These are phyloP conservation scores for Tachina lurida DNA, from an alignment of 2,888 invertebrate genomes.

Conservation along the genomic window DNA sequence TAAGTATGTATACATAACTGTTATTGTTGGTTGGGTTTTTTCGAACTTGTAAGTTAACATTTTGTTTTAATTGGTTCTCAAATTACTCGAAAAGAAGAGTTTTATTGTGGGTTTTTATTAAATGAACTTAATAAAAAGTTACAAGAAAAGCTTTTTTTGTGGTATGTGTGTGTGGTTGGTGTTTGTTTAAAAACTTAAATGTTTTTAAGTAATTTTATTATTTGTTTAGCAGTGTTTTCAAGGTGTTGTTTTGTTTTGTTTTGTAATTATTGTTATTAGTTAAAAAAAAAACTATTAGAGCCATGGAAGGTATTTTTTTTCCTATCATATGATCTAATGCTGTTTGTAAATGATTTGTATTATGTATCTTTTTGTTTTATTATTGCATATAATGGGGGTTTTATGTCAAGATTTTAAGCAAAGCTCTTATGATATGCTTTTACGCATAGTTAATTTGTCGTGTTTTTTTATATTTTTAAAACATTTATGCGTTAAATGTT, in stretches of 20 bases:
- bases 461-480: conserved; percentile 42
- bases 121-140: conserved; percentile 62
- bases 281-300: conserved; percentile 46
- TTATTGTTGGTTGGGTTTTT: conserved; percentile 48
- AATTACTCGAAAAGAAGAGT: conserved; percentile 41
- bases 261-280: conserved; percentile 23
- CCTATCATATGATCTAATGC: conserved; percentile 53
- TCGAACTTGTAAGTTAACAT: conserved; percentile 38
- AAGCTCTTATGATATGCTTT: conserved; percentile 79
- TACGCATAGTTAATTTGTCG: conserved; percentile 57
- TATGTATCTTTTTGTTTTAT: conserved; percentile 42
- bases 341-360: conserved; percentile 22
- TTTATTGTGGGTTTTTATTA: conserved; percentile 29
- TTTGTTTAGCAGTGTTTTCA: conserved; percentile 63
- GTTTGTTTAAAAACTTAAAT: conserved; percentile 65
- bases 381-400: conserved; percentile 48
- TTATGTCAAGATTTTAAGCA: conserved; percentile 74
- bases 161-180: conserved; percentile 37
- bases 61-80: conserved; percentile 39
- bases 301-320: conserved; percentile 44
- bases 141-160: conserved; percentile 59
- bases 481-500: conserved; percentile 56
- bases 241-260: conserved; percentile 50
- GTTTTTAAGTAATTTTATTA: conserved; percentile 61
- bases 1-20: conserved; percentile 42